phyloP scores from a whole-genome alignment of 37 sponge, comb jelly and placozoan species.

The Cliona cf. orientalis region DNA sequence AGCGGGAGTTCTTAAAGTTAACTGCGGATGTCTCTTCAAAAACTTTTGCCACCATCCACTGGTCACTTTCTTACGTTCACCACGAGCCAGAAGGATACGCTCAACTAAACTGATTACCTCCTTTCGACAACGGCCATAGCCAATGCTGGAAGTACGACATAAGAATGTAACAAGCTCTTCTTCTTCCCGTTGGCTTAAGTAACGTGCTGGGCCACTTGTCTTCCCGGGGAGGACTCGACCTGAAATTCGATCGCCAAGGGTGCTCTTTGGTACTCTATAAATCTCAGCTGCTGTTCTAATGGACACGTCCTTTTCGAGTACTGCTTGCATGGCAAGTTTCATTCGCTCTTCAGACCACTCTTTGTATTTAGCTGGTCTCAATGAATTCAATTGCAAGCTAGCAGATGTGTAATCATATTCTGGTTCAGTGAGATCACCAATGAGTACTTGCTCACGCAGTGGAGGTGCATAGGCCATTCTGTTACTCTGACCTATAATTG shows the following conservation, averaged over 20 bases:
- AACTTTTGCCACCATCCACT: conserved; percentile 9
- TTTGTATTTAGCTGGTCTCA: no score
- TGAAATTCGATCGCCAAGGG: conserved; percentile 21
- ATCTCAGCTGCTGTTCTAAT: conserved; percentile 4
- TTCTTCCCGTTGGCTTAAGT: background rate
- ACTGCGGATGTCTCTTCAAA: background rate
- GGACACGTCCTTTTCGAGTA: background rate
- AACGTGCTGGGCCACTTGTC: no score
- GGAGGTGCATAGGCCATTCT: no score
- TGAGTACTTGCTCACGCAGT: no score
- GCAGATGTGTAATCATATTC: no score
- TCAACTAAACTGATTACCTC: conserved; percentile 21
- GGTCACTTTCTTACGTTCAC: background rate
- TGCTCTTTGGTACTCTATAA: background rate
- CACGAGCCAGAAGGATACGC: conserved; percentile 9
- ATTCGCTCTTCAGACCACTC: no score
- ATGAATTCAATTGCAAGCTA: no score
- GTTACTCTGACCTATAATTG: no score
- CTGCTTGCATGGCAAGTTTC: background rate
- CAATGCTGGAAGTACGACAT: background rate
- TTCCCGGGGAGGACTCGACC: no score
- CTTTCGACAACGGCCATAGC: conserved; percentile 19
- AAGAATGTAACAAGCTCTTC: conserved; percentile 29
- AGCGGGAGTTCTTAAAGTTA: conserved; percentile 17
- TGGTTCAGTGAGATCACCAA: no score